Conservation (phyloP, 2,797 vertebrate genomes). For the Rhyacichthys aspro region DNA sequence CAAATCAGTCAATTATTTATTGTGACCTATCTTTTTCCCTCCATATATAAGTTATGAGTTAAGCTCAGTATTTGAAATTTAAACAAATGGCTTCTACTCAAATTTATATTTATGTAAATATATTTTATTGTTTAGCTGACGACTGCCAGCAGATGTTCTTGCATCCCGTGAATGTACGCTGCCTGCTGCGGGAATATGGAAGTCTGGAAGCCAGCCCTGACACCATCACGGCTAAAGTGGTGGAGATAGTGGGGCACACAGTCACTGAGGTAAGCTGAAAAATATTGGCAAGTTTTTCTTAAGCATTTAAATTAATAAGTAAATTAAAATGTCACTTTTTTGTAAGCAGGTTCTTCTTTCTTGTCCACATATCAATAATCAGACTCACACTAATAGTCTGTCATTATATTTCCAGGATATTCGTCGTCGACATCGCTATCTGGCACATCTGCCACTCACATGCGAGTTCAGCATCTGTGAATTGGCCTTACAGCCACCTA, state of each 20-base stretch:
- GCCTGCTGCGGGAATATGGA: constrained; percentile 92
- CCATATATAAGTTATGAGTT: neutral
- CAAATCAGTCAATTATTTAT: neutral
- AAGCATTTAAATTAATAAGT: no score
- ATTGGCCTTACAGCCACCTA: constrained; percentile 89
- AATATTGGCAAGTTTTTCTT: no score
- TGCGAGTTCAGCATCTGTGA: constrained; percentile 99
- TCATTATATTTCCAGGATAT: constrained; percentile 82
- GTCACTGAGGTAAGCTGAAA: constrained; percentile 88
- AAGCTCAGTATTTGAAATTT: no score
- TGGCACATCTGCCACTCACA: constrained; percentile 95
- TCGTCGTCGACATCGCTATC: constrained; percentile 92
- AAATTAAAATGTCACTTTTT: no score
- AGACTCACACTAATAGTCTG: neutral
- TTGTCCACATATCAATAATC: no score
- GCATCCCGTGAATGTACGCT: constrained; percentile 95
- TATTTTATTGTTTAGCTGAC: constrained; percentile 80
- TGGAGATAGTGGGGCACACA: constrained; percentile 93
- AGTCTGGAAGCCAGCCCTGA: constrained; percentile 94
- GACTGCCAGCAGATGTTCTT: constrained; percentile 98
- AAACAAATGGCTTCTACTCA: no score
- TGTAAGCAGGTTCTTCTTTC: no score
- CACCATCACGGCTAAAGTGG: constrained; percentile 91
- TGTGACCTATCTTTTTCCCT: neutral
- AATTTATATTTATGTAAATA: no score